Conservation (phyloP, 2,888 invertebrate species). For the Heliconius aoede region DNA sequence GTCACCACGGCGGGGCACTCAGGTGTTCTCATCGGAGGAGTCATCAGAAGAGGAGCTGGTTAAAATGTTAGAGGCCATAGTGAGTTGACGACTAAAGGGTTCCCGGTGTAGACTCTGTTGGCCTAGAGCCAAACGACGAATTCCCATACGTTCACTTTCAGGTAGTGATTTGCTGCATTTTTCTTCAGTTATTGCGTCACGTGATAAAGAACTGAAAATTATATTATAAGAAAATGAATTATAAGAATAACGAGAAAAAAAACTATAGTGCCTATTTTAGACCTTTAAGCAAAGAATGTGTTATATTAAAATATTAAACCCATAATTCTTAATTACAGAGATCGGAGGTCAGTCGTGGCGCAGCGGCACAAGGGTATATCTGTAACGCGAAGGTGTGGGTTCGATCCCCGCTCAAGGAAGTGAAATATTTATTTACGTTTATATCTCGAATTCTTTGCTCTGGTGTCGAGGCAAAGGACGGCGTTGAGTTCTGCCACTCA, state of each 20-base stretch:
- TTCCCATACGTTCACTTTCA: conserved; percentile 82
- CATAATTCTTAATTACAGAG: neutral
- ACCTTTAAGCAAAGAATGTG: too few species aligned
- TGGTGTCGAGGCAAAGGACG: too few species aligned
- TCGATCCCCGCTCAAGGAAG: too few species aligned
- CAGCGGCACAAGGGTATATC: too few species aligned
- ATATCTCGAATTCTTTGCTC: too few species aligned
- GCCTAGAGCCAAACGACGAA: conserved; percentile 80
- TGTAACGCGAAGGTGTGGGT: too few species aligned
- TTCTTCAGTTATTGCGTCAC: conserved; percentile 89
- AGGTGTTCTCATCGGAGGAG: conserved; percentile 80
- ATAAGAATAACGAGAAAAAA: neutral
- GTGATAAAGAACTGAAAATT: conserved; percentile 81
- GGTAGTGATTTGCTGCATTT: conserved; percentile 85
- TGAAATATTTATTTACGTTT: too few species aligned
- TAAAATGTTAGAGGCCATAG: conserved; percentile 85
- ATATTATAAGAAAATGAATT: neutral
- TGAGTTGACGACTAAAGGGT: conserved; percentile 84
- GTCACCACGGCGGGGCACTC: conserved; percentile 80
- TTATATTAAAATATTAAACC: too few species aligned
- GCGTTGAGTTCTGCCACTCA: too few species aligned
- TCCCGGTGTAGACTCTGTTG: conserved; percentile 84
- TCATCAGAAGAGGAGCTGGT: conserved; percentile 85
- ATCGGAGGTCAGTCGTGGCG: too few species aligned
- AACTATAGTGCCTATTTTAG: neutral